phyloP scores from a whole-genome alignment of 2,888 invertebrate species.

The Cosmopolites sordidus region DNA sequence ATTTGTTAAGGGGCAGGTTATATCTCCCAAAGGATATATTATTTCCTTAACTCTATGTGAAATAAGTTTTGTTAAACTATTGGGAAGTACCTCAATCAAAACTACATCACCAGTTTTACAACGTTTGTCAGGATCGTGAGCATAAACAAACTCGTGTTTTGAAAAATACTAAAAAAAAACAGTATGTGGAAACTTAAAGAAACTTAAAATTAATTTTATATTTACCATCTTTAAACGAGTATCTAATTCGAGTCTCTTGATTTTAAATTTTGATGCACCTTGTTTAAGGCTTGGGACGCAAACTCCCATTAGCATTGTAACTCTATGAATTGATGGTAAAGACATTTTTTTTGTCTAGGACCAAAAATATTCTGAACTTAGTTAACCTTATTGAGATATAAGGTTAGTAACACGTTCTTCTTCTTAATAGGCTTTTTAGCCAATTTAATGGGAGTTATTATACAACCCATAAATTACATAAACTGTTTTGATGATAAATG shows the following conservation, averaged over 20 bases:
- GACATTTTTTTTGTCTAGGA: slow-evolving; percentile 4
- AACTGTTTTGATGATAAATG: too few relatives aligned
- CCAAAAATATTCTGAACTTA: neutral
- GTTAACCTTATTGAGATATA: too few relatives aligned
- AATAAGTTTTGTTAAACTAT: slow-evolving; percentile 70
- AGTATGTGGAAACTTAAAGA: neutral
- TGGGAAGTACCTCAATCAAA: slow-evolving; percentile 67
- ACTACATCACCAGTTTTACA: slow-evolving; percentile 83
- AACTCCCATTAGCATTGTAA: slow-evolving; percentile 64
- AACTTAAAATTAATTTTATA: slow-evolving; percentile 12
- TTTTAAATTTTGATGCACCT: slow-evolving; percentile 73
- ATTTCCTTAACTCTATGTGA: slow-evolving; percentile 77
- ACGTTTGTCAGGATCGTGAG: slow-evolving; percentile 69
- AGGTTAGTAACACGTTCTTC: too few relatives aligned
- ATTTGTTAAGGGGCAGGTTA: slow-evolving; percentile 80
- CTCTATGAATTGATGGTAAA: slow-evolving; percentile 50
- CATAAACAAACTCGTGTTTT: slow-evolving; percentile 68
- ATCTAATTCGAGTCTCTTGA: slow-evolving; percentile 72
- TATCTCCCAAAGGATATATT: slow-evolving; percentile 76
- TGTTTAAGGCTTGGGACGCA: slow-evolving; percentile 75
- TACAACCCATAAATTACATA: too few relatives aligned
- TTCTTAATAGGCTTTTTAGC: too few relatives aligned
- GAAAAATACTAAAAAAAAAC: slow-evolving; percentile 65
- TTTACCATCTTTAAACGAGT: slow-evolving; percentile 73
- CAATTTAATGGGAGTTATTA: too few relatives aligned